Percentiles rank a stretch among this genome's conserved stretches.
Conservation (phyloP, 2,888 invertebrate species). For the Meteorus colon region DNA sequence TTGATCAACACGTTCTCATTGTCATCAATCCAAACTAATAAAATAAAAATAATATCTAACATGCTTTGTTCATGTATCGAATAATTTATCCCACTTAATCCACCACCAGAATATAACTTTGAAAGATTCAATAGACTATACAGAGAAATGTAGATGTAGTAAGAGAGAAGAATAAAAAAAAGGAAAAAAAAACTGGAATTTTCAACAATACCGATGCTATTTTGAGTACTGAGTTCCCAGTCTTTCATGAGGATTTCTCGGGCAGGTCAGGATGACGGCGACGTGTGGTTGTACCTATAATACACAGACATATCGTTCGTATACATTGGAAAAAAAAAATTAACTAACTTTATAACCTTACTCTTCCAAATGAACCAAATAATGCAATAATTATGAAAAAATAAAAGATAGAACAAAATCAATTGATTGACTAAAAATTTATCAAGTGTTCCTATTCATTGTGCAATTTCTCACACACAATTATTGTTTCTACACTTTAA, state of each 20-base stretch:
- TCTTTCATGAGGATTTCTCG: slow-evolving; percentile 74
- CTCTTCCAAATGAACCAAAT: slow-evolving; percentile 1
- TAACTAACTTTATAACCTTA: neutral
- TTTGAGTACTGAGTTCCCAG: slow-evolving; percentile 74
- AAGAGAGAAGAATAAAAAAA: slow-evolving; percentile 49
- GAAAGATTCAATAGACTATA: neutral
- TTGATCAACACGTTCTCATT: too few relatives aligned
- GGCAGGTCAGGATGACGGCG: slow-evolving; percentile 74
- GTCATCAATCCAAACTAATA: too few relatives aligned
- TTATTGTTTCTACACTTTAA: neutral
- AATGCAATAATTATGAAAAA: neutral
- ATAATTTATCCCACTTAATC: slow-evolving; percentile 1
- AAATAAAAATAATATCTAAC: neutral
- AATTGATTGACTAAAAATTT: neutral
- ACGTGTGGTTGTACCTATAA: slow-evolving; percentile 72
- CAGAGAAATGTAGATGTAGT: slow-evolving; percentile 39
- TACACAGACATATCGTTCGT: slow-evolving; percentile 69
- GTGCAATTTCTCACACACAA: neutral
- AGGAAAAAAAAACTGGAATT: slow-evolving; percentile 64
- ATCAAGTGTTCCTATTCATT: neutral
- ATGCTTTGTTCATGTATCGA: neutral
- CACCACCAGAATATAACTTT: slow-evolving; percentile 33
- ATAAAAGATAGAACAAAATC: neutral
- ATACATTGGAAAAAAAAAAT: slow-evolving; percentile 54
- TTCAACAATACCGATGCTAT: slow-evolving; percentile 74